Conservation (phyloP, 2,113 vertebrate genomes). For the Empidonax traillii region DNA sequence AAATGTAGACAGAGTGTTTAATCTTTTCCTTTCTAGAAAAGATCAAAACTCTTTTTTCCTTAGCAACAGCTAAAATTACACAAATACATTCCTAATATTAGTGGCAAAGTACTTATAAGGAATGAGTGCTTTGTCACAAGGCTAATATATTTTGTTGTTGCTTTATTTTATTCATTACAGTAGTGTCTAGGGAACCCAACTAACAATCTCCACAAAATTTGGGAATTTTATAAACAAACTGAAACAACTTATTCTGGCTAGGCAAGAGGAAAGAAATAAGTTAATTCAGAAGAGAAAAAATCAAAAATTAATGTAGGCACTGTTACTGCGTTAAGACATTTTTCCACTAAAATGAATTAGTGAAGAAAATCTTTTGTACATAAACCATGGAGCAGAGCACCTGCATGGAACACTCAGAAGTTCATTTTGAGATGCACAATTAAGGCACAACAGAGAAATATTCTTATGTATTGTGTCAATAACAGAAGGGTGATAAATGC, state of each 20-base stretch:
- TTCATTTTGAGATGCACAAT: neutral
- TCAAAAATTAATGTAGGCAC: neutral
- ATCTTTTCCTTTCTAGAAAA: slow-evolving; percentile 1
- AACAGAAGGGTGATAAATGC: neutral
- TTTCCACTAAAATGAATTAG: neutral
- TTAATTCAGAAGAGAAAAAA: neutral
- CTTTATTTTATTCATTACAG: neutral
- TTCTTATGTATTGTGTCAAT: neutral
- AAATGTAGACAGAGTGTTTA: slow-evolving; percentile 30
- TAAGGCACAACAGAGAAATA: neutral
- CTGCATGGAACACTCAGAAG: neutral
- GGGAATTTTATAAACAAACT: neutral
- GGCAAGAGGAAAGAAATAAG: neutral
- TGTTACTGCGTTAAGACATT: neutral
- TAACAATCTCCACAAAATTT: neutral
- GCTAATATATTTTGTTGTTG: neutral
- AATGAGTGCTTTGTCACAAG: neutral
- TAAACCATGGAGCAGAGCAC: neutral
- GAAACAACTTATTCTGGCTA: neutral
- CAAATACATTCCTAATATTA: slow-evolving; percentile 9
- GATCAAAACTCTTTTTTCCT: neutral
- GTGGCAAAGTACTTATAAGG: neutral
- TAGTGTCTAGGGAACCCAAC: neutral
- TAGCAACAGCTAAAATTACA: slow-evolving; percentile 25
- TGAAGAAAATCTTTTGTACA: neutral